These are phyloP conservation scores for Oncorhynchus tshawytscha DNA, from an alignment of 2,113 vertebrate genomes.

Conservation along the genomic window DNA sequence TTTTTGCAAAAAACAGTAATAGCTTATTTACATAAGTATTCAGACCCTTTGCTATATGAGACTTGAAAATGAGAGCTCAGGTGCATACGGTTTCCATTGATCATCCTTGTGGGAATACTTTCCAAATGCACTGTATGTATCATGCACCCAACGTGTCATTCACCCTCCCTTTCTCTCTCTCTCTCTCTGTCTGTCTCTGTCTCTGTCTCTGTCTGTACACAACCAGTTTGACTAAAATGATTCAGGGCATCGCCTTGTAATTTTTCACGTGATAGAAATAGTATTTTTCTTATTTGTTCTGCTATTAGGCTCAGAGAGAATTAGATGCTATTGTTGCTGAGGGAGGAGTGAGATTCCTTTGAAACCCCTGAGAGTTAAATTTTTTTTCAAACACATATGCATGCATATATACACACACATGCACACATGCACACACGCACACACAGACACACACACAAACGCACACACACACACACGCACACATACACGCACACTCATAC, in stretches of 20 bases:
- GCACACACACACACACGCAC: no score
- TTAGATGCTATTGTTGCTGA: constrained; percentile 32
- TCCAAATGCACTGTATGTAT: no score
- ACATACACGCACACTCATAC: not conserved
- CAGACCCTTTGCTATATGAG: no score
- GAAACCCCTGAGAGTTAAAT: not conserved
- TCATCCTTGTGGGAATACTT: no score
- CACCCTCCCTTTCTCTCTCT: not conserved
- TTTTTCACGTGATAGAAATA: not conserved
- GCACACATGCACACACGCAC: no score
- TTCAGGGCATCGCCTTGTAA: constrained; percentile 5
- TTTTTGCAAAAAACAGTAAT: no score
- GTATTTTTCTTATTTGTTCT: not conserved
- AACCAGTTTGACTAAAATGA: constrained; percentile 1
- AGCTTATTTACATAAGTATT: no score
- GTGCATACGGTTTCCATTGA: no score
- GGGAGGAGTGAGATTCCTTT: constrained; percentile 20
- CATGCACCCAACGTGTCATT: no score
- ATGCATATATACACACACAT: not conserved
- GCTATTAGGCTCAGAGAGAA: constrained; percentile 13
- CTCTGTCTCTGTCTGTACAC: not conserved
- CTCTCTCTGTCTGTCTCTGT: not conserved
- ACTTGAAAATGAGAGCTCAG: no score
- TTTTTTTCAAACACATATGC: not conserved
- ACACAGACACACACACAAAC: not conserved